These are phyloP conservation scores for Apostichopus leukothele DNA, from an alignment of 53 echinoderm and acorn worm species.

Conservation along the genomic window DNA sequence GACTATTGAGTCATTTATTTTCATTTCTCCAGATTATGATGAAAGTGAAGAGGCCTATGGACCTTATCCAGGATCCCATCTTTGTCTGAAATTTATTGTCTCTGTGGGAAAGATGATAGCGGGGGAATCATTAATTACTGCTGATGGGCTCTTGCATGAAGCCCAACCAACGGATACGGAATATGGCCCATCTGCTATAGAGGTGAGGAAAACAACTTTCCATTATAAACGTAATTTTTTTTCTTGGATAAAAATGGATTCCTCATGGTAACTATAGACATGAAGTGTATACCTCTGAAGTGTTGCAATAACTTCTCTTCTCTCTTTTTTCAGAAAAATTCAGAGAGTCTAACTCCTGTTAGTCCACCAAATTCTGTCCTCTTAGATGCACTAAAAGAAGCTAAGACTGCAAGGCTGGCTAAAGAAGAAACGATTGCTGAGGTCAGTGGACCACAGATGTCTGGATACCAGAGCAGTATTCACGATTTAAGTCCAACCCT, in stretches of 20 bases:
- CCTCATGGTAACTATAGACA: too few relatives aligned
- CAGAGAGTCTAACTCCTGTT: conserved; percentile 14
- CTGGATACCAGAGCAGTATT: conserved; percentile 66
- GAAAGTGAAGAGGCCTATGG: conserved; percentile 95
- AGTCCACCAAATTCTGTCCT: conserved; percentile 22
- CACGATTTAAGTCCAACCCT: conserved; percentile 95
- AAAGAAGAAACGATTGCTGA: neutral
- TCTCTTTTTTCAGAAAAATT: neutral
- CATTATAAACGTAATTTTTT: too few relatives aligned
- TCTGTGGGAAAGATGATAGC: conserved; percentile 92
- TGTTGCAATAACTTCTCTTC: neutral
- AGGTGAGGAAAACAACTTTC: neutral
- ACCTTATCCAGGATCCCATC: conserved; percentile 96
- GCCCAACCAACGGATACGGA: conserved; percentile 40
- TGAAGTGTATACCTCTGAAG: too few relatives aligned
- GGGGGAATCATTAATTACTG: conserved; percentile 61
- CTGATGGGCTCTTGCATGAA: conserved; percentile 8
- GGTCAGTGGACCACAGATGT: neutral
- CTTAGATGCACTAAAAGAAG: neutral
- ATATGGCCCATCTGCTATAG: neutral
- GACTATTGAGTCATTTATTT: neutral
- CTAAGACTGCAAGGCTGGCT: neutral
- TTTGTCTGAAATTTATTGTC: conserved; percentile 79
- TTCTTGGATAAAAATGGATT: too few relatives aligned
- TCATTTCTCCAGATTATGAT: neutral